phyloP scores from a whole-genome alignment of 1,140 invertebrate species.

The Papilio polytes region DNA sequence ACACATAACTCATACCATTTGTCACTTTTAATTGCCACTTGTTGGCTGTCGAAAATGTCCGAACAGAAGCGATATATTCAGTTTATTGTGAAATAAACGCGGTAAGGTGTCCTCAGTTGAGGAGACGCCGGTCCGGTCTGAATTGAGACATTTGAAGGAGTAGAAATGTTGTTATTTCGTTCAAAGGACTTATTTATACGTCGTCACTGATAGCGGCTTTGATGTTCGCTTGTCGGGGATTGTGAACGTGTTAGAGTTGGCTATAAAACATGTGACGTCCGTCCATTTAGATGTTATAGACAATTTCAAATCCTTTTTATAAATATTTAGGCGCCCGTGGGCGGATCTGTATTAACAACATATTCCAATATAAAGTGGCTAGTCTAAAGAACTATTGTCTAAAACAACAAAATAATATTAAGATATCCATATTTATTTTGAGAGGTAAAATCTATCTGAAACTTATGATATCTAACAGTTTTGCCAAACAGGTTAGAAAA shows the following conservation, averaged over 20 bases:
- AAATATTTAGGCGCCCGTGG: slow-evolving; percentile 27
- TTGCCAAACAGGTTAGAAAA: background rate
- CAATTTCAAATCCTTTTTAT: slow-evolving; percentile 23
- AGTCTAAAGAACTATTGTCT: background rate
- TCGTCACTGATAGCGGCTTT: slow-evolving; percentile 69
- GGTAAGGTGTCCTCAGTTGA: slow-evolving; percentile 45
- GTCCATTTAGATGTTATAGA: slow-evolving; percentile 37
- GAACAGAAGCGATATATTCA: slow-evolving; percentile 75
- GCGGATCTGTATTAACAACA: background rate
- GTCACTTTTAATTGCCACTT: slow-evolving; percentile 83
- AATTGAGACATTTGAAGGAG: slow-evolving; percentile 73
- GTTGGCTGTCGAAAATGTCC: slow-evolving; percentile 76
- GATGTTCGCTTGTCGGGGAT: slow-evolving; percentile 58
- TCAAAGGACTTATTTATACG: slow-evolving; percentile 69
- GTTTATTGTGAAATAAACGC: slow-evolving; percentile 80
- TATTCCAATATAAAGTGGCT: background rate
- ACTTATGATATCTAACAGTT: too few species aligned
- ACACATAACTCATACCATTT: slow-evolving; percentile 77
- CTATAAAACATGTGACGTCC: slow-evolving; percentile 54
- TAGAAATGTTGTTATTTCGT: slow-evolving; percentile 53
- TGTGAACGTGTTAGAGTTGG: slow-evolving; percentile 49
- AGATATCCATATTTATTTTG: too few species aligned
- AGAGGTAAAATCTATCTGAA: too few species aligned
- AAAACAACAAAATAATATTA: too few species aligned
- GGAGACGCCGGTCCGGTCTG: slow-evolving; percentile 41